Base-by-base conservation (phyloP, 2,113 vertebrate genomes). In the Burhinus bistriatus region DNA sequence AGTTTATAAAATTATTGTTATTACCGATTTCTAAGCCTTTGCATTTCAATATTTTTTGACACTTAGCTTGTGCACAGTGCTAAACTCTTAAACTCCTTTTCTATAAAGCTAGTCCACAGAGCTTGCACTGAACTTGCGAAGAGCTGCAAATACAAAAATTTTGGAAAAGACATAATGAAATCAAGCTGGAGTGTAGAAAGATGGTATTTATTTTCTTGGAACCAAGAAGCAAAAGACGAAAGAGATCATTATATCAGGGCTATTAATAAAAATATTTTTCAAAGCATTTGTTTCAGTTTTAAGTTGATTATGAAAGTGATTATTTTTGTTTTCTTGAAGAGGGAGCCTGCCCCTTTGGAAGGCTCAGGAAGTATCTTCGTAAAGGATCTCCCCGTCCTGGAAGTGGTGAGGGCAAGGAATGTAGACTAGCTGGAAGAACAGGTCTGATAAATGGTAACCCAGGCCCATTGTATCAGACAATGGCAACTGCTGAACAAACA, bases 371-470 rank as follows among this genome's bases (percentile, higher is more conserved):
- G 70, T 83, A 83, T 72, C 61, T 94, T 85, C 38, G 34, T 83
- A 68, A 93, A 96, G 36, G 61, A 90, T 94, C 82, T 91, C 78
- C 38, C 17, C 11, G 80, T 96, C 87, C 87, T 97, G 84, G 95
- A 97, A 95, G 40, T 94, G 77, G 77, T 57, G 57, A 86, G 73
- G 73, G 86, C 70, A 76, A 87, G 66, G 96, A 97, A 96, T 97
- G 96, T 57, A 80, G 93, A 85, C 89, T 69, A 87, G 95, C 96
- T 97, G 96, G 96, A 94, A 96, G 95, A 96, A 96, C 96, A 83
- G 61, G 96, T 96, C 84, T 96, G 78, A 96, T 71, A 94, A 93
- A 95, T 85, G 89, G 95, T 90, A 97, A 94, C 55, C 57, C 58
- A 26, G 90, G 76, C 62, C 85, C n/a, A 92, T 90, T 96, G 90